phyloP scores from a whole-genome alignment of 2,888 invertebrate species.

The Melieria crassipennis region DNA sequence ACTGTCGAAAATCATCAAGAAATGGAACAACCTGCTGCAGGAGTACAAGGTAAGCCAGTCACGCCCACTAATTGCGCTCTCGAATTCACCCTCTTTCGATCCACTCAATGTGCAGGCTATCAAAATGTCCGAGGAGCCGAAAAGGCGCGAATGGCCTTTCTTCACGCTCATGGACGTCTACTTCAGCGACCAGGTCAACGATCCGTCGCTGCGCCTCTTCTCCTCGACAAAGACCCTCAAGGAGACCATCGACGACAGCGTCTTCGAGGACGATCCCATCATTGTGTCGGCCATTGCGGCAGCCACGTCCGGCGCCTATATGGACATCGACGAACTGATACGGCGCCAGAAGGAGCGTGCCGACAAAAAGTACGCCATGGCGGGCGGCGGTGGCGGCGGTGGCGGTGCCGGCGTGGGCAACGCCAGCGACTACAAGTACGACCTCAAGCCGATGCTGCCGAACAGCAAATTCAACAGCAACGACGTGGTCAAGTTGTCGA shows the following conservation, averaged over 20 bases:
- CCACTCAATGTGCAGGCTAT: constrained; percentile 54
- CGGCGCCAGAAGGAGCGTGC: constrained; percentile 61
- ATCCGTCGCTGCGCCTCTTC: constrained; percentile 65
- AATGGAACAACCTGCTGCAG: constrained; percentile 66
- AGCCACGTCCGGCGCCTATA: constrained; percentile 64
- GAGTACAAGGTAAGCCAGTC: constrained; percentile 62
- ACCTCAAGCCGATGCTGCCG: constrained; percentile 58
- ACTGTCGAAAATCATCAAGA: constrained; percentile 66
- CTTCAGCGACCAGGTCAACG: constrained; percentile 66
- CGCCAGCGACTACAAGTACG: constrained; percentile 56
- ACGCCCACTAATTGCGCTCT: constrained; percentile 12
- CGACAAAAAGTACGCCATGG: constrained; percentile 52
- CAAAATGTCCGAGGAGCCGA: constrained; percentile 66
- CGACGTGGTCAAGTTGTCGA: constrained; percentile 57
- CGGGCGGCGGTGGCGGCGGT: constrained; percentile 41
- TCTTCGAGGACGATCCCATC: constrained; percentile 66
- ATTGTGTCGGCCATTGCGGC: constrained; percentile 66
- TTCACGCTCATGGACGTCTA: constrained; percentile 66
- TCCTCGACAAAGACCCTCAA: constrained; percentile 66
- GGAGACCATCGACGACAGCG: constrained; percentile 65
- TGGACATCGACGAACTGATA: constrained; percentile 65
- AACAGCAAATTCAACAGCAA: constrained; percentile 56
- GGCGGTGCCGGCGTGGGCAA: constrained; percentile 35
- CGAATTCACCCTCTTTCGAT: neutral
- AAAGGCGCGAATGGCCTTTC: constrained; percentile 66